Conservation (phyloP, 2,797 vertebrate species). For the Coluber constrictor region DNA sequence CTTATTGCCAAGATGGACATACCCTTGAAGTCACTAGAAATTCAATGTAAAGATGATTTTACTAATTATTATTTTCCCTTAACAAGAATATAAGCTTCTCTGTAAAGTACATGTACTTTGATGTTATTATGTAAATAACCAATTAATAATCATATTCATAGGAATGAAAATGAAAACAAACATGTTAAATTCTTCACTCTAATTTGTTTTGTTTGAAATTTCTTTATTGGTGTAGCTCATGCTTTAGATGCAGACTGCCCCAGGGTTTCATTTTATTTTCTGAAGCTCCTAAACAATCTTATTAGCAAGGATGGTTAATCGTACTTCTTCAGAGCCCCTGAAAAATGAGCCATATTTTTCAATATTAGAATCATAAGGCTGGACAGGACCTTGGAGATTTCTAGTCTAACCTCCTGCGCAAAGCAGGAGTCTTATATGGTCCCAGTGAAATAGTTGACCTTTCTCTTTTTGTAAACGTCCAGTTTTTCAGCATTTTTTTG, state of each 20-base stretch:
- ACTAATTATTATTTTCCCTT: background rate
- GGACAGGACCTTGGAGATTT: background rate
- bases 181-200: background rate
- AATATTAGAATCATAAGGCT: background rate
- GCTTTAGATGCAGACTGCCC: background rate
- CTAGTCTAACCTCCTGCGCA: background rate
- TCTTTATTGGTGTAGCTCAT: background rate
- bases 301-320: background rate
- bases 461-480: too few relatives aligned
- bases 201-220: background rate
- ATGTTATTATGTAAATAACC: background rate
- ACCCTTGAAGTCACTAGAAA: background rate
- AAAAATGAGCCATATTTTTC: background rate
- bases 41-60: background rate
- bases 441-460: too few relatives aligned
- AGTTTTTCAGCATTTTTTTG: background rate
- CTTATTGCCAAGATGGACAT: background rate
- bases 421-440: background rate
- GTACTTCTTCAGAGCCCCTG: background rate
- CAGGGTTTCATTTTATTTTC: background rate
- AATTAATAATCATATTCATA: background rate
- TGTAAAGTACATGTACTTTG: background rate
- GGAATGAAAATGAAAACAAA: background rate
- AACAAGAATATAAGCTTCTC: background rate
- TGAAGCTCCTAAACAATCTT: background rate